These are phyloP conservation scores for Oligia fasciuncula DNA, from an alignment of 2,888 invertebrate genomes.

Conservation along the genomic window DNA sequence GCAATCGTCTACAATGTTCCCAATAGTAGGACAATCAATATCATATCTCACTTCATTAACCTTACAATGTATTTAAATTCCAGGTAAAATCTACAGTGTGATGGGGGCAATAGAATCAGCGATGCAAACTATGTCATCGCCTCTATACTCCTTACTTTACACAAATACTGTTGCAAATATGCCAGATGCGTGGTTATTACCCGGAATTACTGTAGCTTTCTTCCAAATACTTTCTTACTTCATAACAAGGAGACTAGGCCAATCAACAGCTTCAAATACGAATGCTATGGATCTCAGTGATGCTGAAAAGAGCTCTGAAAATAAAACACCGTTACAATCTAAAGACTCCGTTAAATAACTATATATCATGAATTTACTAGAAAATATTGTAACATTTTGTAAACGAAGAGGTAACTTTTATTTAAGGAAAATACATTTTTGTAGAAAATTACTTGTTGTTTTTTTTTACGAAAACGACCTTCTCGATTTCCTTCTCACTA, in stretches of 20 bases:
- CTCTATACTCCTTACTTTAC: slow-evolving; percentile 85
- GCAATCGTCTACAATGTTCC: neutral
- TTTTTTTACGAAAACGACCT: neutral
- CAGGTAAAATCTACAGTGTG: slow-evolving; percentile 89
- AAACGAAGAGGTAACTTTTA: slow-evolving; percentile 15
- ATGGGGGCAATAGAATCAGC: slow-evolving; percentile 87
- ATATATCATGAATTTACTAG: slow-evolving; percentile 14
- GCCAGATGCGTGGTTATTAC: slow-evolving; percentile 85
- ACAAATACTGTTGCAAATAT: slow-evolving; percentile 80
- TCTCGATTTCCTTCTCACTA: too few species aligned
- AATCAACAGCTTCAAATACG: slow-evolving; percentile 44
- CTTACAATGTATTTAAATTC: slow-evolving; percentile 37
- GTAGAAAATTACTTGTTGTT: neutral
- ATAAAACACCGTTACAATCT: slow-evolving; percentile 50
- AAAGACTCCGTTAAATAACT: slow-evolving; percentile 38
- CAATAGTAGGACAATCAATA: too few species aligned
- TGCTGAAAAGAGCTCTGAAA: slow-evolving; percentile 59
- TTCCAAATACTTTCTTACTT: slow-evolving; percentile 82
- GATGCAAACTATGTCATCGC: slow-evolving; percentile 83
- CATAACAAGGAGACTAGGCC: slow-evolving; percentile 74
- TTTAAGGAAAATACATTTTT: slow-evolving; percentile 40
- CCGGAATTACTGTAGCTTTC: slow-evolving; percentile 78
- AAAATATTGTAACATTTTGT: slow-evolving; percentile 24
- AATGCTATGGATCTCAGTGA: slow-evolving; percentile 52
- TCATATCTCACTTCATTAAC: neutral